Base-by-base conservation (phyloP, 2,888 invertebrate species). In the Thera britannica region DNA sequence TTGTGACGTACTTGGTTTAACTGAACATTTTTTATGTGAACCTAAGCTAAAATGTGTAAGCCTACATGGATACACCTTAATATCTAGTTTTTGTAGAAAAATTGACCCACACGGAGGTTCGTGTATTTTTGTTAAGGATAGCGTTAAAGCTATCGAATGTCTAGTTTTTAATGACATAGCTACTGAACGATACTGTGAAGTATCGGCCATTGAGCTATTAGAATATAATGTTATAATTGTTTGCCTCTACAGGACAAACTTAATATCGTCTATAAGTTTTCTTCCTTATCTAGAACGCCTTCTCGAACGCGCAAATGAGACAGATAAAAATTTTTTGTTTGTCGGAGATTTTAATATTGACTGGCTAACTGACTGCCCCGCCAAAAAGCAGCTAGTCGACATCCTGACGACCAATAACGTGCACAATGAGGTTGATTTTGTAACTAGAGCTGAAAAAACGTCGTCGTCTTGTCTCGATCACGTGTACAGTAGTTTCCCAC, bases 271-370 rank as follows among this genome's bases (percentile, higher is more conserved):
- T 23, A 7, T 8, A 7, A 8, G 3, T 7, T 51, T 51, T 51
- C 8, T 51, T 23, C 23, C 51, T 7, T 23, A 51, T 51, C 6
- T 51, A 3, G 51, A 51, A 51, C 23, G 23, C 7, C 1, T 51
- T 23, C 51, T 51, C 23, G 51, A 51, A 7, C 12, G 51, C 23
- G 51, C 51, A 1, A 23, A 23, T 34, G 51, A 23, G 1, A 23
- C 23, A 7, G 23, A 23, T 51, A 51, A 51, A 34, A 3, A 51
- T 23, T 2, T 51, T 2, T 23, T 51, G 7, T 51, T 12, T 8
- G 51, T 51, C 3, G 51, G 51, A 7, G 51, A 51, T 51, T 51
- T 51, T 51, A 51, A 51, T 51, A 23, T 51, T 3, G 51, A 51
- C 51, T 51, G 51, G 51, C 23, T 51, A 6, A 23, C 23, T 51